Base-by-base conservation (phyloP, 1,140 invertebrate genomes). In the Drosophila parvula region DNA sequence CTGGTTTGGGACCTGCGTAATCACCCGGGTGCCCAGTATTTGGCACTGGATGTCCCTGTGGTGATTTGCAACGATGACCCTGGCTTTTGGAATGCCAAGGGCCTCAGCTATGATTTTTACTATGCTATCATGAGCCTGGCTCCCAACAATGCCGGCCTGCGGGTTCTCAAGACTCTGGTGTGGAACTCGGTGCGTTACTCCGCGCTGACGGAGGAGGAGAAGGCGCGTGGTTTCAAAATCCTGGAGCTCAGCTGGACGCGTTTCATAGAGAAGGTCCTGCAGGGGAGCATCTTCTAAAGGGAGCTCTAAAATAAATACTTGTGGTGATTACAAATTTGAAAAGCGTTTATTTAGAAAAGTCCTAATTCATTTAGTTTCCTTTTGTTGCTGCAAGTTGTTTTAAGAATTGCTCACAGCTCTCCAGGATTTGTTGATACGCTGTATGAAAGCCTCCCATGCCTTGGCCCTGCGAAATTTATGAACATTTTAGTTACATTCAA, bases 1-100 rank as follows among this genome's bases (percentile, higher is more conserved):
- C 90, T 98, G 9, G 95, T 97, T 0, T 92, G 93, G 36, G 96
- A 98, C 85, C 79, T 97, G 0, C 93, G 97, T 18, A 98, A 98
- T 91, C 97, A 98, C 93, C 96, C 97, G 0, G 95, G 94, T 0
- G 93, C 94, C 12, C 76, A 91, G 12, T 93, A 97, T 10, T 92
- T 98, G 43, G 94, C 96, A 0, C 93, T 94, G 11, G 93, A 93
- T 30, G 86, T 94, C 57, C 94, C 94, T 0, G 91, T 95, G 3
- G 93, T 95, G 8, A 93, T 96, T 32, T 95, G 95, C 8, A 94
- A 93, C 56, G 96, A 96, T 88, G 95, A 96, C 84, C 95, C 95
- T 0, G 94, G 93, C 5, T 93, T 95, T 10, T 96, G 95, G 95
- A 94, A 94, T 5, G 93, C 94, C 0, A 91, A 92, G 47, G 95